Evolutionary conservation across 2,888 invertebrate genomes (phyloP).

Genomic region (Lasius fuliginosus): DNA sequence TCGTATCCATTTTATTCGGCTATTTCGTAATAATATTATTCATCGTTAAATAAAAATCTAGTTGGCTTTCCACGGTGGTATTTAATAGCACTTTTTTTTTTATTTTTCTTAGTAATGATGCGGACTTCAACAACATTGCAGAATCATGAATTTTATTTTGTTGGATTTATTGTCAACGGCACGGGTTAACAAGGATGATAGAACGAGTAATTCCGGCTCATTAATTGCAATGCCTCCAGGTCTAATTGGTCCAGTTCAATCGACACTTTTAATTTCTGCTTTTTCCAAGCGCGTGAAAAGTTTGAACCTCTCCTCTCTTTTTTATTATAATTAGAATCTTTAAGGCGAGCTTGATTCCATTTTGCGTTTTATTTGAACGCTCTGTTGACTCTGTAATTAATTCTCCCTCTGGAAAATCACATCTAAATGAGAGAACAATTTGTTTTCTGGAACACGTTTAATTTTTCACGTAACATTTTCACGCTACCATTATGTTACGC

Average conservation of each 20-base stretch:
- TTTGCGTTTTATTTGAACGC: background rate
- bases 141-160: slow-evolving; percentile 31
- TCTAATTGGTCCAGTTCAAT: slow-evolving; percentile 70
- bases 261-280: slow-evolving; percentile 63
- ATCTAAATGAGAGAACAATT: background rate
- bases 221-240: slow-evolving; percentile 56
- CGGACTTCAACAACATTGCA: slow-evolving; percentile 7
- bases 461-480: background rate
- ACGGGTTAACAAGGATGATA: slow-evolving; percentile 66
- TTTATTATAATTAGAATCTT: slow-evolving; percentile 26
- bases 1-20: background rate
- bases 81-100: slow-evolving; percentile 15
- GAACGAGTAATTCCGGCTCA: slow-evolving; percentile 55
- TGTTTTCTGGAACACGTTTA: background rate
- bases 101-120: background rate
- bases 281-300: slow-evolving; percentile 29
- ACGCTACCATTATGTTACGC: background rate
- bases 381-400: background rate
- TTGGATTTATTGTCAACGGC: slow-evolving; percentile 62
- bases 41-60: slow-evolving; percentile 28
- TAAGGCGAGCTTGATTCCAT: background rate
- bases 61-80: background rate
- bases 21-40: slow-evolving; percentile 39
- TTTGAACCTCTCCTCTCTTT: background rate
- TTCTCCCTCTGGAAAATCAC: background rate